A percentile compares a stretch with the other conserved stretches of the same genome.
phyloP scores from a whole-genome alignment of 35 echinoderm and acorn worm genomes.

The Patiria miniata region DNA sequence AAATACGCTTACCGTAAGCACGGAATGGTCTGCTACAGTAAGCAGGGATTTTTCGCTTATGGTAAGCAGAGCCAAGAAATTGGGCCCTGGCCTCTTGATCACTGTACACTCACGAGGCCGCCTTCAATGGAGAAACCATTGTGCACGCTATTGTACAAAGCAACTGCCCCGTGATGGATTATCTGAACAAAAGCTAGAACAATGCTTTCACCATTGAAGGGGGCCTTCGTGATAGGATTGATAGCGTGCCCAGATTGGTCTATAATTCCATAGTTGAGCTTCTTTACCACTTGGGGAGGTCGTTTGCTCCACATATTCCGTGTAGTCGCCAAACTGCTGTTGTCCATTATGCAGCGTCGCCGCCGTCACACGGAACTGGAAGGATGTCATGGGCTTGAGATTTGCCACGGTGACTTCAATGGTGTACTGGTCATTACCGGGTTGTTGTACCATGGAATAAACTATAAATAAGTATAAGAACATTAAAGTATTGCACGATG shows the following conservation, averaged over 20 bases:
- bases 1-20: too few species aligned
- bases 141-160: too few species aligned
- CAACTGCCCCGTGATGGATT: too few species aligned
- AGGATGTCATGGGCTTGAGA: conserved; percentile 52
- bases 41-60: too few species aligned
- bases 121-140: too few species aligned
- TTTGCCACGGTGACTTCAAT: conserved; percentile 33
- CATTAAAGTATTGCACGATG: not conserved
- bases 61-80: too few species aligned
- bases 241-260: not conserved
- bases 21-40: too few species aligned
- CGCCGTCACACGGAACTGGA: conserved; percentile 53
- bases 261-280: not conserved
- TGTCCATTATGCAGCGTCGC: conserved; percentile 65
- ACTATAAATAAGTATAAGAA: conserved; percentile 37
- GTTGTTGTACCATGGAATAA: conserved; percentile 38
- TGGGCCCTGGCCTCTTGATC: too few species aligned
- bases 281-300: conserved; percentile 62
- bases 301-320: conserved; percentile 51
- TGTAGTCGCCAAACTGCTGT: conserved; percentile 65
- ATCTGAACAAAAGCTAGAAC: too few species aligned
- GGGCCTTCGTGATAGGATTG: too few species aligned
- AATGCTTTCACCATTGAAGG: too few species aligned
- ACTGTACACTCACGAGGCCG: too few species aligned
- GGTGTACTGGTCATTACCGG: conserved; percentile 63